Evolutionary conservation across 2,888 invertebrate species (phyloP).

Genomic region (Mythimna albipuncta): DNA sequence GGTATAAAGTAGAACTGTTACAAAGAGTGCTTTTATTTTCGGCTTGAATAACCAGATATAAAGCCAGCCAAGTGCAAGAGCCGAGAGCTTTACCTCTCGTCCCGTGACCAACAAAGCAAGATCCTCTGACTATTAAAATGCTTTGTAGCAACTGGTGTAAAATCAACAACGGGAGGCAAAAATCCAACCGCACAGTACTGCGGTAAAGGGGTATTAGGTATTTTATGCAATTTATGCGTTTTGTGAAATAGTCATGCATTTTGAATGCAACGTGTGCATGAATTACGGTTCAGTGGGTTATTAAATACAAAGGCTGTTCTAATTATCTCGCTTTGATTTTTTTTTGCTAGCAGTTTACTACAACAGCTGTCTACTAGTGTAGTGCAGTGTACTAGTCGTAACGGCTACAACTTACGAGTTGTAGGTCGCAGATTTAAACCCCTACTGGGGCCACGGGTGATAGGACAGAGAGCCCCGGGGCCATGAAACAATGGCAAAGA

Average conservation of each 20-base stretch:
- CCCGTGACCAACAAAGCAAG: conserved; percentile 33
- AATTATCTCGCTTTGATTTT: too few relatives aligned
- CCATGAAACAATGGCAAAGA: too few relatives aligned
- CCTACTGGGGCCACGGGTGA: too few relatives aligned
- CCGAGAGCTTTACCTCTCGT: conserved; percentile 12
- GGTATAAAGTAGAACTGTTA: conserved; percentile 2
- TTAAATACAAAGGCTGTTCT: not conserved
- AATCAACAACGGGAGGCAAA: conserved; percentile 26
- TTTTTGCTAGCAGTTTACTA: too few relatives aligned
- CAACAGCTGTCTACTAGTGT: too few relatives aligned
- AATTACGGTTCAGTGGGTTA: not conserved
- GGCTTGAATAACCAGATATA: conserved; percentile 9
- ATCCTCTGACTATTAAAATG: conserved; percentile 42
- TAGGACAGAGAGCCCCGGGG: too few relatives aligned
- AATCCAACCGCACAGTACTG: conserved; percentile 10
- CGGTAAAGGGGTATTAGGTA: conserved; percentile 16
- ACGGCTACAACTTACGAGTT: too few relatives aligned
- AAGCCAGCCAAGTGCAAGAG: conserved; percentile 18
- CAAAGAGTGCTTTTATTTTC: conserved; percentile 22
- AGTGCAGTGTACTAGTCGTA: too few relatives aligned
- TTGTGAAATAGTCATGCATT: conserved; percentile 8
- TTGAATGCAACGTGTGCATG: not conserved
- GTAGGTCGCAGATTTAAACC: too few relatives aligned
- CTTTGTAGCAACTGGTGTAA: conserved; percentile 35
- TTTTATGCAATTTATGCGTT: conserved; percentile 9